Percentiles rank a stretch among this genome's conserved stretches.
phyloP scores from a whole-genome alignment of 2,113 vertebrate species.

The Numida meleagris region DNA sequence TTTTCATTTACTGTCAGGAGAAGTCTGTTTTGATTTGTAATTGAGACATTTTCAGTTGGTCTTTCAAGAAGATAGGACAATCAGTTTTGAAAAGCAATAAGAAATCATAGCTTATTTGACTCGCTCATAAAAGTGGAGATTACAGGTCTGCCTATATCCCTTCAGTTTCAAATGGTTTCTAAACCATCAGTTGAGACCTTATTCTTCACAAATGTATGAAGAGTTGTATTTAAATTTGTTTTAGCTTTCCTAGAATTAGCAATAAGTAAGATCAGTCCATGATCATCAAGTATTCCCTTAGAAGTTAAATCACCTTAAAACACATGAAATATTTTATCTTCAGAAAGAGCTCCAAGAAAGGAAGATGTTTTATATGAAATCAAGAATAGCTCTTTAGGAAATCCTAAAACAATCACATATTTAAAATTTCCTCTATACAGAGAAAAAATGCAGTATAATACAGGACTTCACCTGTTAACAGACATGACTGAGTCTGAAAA shows the following conservation, averaged over 20 bases:
- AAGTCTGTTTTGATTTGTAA: background rate
- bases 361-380: background rate
- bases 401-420: background rate
- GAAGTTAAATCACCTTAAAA: background rate
- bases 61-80: background rate
- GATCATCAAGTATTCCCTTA: rapidly evolving
- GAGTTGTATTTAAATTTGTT: background rate
- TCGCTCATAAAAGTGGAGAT: background rate
- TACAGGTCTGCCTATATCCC: background rate
- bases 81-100: background rate
- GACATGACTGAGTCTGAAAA: background rate
- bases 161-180: background rate
- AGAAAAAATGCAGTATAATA: background rate
- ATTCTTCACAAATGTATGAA: background rate
- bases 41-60: background rate
- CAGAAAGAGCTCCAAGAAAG: background rate
- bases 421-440: background rate
- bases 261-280: background rate
- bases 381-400: background rate
- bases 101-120: background rate
- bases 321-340: background rate
- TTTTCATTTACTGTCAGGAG: background rate
- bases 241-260: background rate
- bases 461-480: background rate
- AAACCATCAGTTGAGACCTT: rapidly evolving